A percentile compares a stretch with the other conserved stretches of the same genome.
These are phyloP conservation scores for Tychaedon coryphoeus DNA, from an alignment of 2,113 vertebrate species.

Conservation along the genomic window DNA sequence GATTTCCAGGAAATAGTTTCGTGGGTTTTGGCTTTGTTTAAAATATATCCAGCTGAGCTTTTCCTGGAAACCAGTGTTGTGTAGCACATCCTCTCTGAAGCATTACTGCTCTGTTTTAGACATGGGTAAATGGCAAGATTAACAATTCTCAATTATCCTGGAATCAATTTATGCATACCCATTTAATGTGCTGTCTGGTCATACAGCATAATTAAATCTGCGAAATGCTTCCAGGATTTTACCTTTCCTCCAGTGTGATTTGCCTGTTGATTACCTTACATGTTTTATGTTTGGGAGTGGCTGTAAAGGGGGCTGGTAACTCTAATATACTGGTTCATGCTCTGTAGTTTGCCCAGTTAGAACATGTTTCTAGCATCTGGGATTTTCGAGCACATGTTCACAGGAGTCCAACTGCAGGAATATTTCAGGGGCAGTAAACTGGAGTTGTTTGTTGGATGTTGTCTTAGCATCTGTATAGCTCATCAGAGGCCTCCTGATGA, in stretches of 20 bases:
- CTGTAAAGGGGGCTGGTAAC: not conserved
- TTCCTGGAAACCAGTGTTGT: constrained; percentile 33
- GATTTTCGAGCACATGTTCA: not conserved
- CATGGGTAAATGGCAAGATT: not conserved
- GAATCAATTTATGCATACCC: not conserved
- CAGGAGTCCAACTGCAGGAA: not conserved
- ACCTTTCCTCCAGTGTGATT: not conserved
- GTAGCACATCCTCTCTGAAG: not conserved
- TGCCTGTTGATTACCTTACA: not conserved
- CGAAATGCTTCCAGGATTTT: not conserved
- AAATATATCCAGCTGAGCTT: not conserved
- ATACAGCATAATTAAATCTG: not conserved
- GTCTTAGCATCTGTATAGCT: not conserved
- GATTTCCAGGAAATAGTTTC: constrained; percentile 19
- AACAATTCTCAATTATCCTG: not conserved
- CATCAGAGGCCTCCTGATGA: not conserved
- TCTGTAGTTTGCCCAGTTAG: not conserved
- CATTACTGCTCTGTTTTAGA: not conserved
- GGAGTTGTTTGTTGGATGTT: not conserved
- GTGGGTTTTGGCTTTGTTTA: constrained; percentile 1
- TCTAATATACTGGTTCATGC: not conserved
- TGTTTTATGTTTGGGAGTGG: not conserved
- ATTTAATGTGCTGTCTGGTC: not conserved
- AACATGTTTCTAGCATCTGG: not conserved
- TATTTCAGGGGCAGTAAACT: not conserved